Percentiles rank a stretch among this genome's conserved stretches.
Evolutionary conservation across 2,113 vertebrate species (phyloP).

Genomic region (Butorides virescens): DNA sequence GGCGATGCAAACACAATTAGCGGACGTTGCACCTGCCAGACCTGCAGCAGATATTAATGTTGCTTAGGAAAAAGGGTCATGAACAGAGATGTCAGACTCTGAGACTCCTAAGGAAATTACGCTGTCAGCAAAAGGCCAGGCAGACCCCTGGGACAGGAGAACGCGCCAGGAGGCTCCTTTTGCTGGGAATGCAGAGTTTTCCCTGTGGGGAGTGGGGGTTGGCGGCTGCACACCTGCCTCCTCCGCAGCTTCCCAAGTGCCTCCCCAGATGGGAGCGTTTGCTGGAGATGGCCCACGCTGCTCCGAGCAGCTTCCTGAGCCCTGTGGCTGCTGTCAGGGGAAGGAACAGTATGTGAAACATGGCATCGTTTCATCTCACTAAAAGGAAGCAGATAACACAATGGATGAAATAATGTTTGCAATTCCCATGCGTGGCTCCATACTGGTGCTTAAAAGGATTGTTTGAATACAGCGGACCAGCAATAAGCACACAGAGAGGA

Average conservation of each 20-base stretch:
- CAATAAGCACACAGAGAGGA: background rate
- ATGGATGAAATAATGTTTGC: background rate
- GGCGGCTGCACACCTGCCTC: conserved; percentile 55
- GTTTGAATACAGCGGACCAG: background rate
- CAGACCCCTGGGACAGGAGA: background rate
- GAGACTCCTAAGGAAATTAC: background rate
- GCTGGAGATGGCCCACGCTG: conserved; percentile 10
- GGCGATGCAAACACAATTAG: background rate
- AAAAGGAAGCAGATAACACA: conserved; percentile 3
- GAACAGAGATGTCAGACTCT: conserved; percentile 44
- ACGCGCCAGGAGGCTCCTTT: conserved; percentile 17
- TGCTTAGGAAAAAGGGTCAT: background rate
- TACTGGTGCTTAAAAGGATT: background rate
- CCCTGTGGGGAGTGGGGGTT: conserved; percentile 28
- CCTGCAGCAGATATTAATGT: conserved; percentile 14
- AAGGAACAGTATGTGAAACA: conserved; percentile 6
- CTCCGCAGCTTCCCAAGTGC: conserved; percentile 25
- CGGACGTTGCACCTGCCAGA: background rate
- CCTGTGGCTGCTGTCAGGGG: conserved; percentile 50
- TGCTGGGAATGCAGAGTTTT: conserved; percentile 30
- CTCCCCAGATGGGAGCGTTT: conserved; percentile 33
- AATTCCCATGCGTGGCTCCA: background rate
- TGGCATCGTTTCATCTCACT: background rate
- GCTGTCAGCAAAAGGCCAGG: conserved; percentile 63
- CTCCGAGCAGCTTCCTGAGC: background rate